phyloP scores from a whole-genome alignment of 2,797 vertebrate species.

The Tangara arthus region DNA sequence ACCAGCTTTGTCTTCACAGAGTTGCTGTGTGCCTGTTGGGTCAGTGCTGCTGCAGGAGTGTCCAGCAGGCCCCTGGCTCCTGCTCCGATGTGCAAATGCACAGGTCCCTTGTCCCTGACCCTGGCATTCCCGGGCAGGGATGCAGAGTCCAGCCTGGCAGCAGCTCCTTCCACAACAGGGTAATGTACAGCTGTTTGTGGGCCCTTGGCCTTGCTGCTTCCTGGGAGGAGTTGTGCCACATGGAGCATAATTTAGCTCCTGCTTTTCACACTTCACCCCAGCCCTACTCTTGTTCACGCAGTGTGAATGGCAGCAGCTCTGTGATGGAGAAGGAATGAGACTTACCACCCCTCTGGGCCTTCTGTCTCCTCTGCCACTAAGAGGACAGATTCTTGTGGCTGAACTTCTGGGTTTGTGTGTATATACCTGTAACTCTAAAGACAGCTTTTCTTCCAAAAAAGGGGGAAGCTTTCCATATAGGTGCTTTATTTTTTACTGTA shows the following conservation, averaged over 20 bases:
- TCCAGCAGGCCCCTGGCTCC: background rate
- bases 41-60: background rate
- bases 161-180: background rate
- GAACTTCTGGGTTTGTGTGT: background rate
- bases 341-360: slow-evolving; percentile 19
- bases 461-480: background rate
- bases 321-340: slow-evolving; percentile 42
- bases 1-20: background rate
- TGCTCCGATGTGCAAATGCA: background rate
- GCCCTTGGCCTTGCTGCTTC: background rate
- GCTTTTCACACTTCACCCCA: slow-evolving; percentile 11
- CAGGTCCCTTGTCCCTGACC: background rate
- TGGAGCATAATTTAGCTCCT: slow-evolving; percentile 7
- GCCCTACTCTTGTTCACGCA: background rate
- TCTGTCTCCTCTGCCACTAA: slow-evolving; percentile 4
- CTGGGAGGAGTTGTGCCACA: background rate
- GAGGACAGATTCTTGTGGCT: background rate
- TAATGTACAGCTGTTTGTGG: background rate
- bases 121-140: background rate
- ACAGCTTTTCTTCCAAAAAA: background rate
- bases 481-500: slow-evolving; percentile 50
- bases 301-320: slow-evolving; percentile 52
- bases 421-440: background rate
- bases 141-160: background rate
- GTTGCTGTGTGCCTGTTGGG: background rate